Percentiles rank a stretch among this genome's conserved stretches.
phyloP scores from a whole-genome alignment of 1,140 invertebrate species.

The Papilio helenus region DNA sequence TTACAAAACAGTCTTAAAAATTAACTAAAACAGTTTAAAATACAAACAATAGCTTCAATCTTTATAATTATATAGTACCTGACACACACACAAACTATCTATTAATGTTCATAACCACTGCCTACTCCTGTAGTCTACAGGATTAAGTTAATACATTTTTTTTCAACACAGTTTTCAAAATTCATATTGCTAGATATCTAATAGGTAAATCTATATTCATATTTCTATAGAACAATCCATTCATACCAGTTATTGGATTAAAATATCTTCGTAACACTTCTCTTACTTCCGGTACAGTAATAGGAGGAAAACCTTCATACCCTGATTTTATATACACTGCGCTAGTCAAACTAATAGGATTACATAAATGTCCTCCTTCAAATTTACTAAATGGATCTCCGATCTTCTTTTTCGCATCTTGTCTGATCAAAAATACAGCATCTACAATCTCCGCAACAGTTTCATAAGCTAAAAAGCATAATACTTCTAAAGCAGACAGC shows the following conservation, averaged over 20 bases:
- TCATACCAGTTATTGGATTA: slow-evolving; percentile 76
- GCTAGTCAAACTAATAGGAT: slow-evolving; percentile 78
- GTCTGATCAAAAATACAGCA: slow-evolving; percentile 86
- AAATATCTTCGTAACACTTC: slow-evolving; percentile 82
- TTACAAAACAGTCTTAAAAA: no score
- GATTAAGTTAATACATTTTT: not conserved
- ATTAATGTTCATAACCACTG: not conserved
- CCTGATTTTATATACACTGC: slow-evolving; percentile 82
- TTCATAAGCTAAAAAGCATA: slow-evolving; percentile 88
- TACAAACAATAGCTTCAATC: no score
- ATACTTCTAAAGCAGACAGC: slow-evolving; percentile 83
- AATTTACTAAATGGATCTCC: slow-evolving; percentile 84
- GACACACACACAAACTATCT: no score
- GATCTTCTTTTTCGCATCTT: slow-evolving; percentile 83
- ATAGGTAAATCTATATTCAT: slow-evolving; percentile 69
- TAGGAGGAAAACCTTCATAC: slow-evolving; percentile 79
- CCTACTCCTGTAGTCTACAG: not conserved
- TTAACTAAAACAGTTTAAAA: no score
- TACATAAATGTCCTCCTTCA: slow-evolving; percentile 82
- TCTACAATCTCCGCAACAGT: slow-evolving; percentile 89
- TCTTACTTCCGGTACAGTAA: slow-evolving; percentile 83
- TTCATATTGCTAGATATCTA: slow-evolving; percentile 67
- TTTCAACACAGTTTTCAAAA: not conserved
- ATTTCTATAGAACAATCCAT: slow-evolving; percentile 75
- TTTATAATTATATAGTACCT: no score